Evolutionary conservation across 2,888 invertebrate species (phyloP), one percentile per base, ranked within the genome.

Genomic region (Drosophila nr. fundita): DNA sequence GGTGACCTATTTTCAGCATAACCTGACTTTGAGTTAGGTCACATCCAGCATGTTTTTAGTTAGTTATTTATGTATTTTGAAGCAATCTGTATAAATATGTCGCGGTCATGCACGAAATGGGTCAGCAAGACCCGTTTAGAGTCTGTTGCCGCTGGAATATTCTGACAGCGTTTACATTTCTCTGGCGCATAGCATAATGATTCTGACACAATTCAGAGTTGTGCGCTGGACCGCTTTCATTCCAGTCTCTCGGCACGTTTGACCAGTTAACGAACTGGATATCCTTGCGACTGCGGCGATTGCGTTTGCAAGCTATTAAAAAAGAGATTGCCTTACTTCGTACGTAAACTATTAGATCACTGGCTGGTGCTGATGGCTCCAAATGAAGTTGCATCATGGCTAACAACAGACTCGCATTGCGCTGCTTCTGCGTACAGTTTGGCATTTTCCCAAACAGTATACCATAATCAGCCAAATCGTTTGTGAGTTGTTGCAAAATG

Each of bases 81-180:
- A 59, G 69, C 40, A 58, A 69, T 69, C 61, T 30, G 61, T 42
- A 50, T 64, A 69, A 66, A 55, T 62, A 75, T 58, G 72, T 72
- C 69, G 67, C 40, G 55, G 52, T 52, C 61, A 15, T 29, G 29
- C 61, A 50, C 58, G 53, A 84, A 78, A 80, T 84, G 67, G 83
- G 85, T 73, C 82, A 82, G 30, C 55, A 30, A 72, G 77, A 83
- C 84, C 68, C 36, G 84, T 82, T 83, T 68, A n/a, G 4, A 10
- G 62, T 49, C 40, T 57, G 63, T 36, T 69, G 65, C 65, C 45
- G 40, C 59, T 53, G 59, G 59, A 68, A 74, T 71, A 69, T 72
- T 76, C 77, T 75, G 53, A 15, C 8, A 52, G 60, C 74, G 69
- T 69, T 71, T 72, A 62, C 53, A 42, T 61, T 36, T 63, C 52